A percentile compares a stretch with the other conserved stretches of the same genome.
Evolutionary conservation across 2,797 vertebrate species (phyloP).

Genomic region (Cephalopachus bancanus): DNA sequence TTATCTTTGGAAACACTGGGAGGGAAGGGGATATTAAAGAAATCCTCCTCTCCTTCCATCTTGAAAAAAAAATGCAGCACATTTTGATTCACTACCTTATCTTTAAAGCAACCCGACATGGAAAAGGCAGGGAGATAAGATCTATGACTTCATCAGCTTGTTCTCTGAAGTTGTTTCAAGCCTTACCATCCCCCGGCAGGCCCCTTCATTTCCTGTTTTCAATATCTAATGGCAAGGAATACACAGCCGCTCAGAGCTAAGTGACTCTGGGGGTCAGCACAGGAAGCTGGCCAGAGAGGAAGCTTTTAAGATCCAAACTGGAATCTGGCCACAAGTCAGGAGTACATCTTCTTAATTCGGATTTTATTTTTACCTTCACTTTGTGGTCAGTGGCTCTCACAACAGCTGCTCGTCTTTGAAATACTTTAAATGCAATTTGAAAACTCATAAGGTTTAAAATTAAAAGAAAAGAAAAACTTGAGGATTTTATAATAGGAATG

Average conservation of each 20-base stretch:
- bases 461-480: constrained; percentile 58
- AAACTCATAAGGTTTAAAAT: constrained; percentile 62
- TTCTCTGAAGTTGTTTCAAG: constrained; percentile 85
- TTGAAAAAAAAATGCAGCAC: constrained; percentile 67
- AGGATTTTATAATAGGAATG: constrained; percentile 65
- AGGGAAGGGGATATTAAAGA: constrained; percentile 79
- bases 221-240: constrained; percentile 78
- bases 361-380: constrained; percentile 77
- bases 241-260: constrained; percentile 57
- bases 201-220: constrained; percentile 86
- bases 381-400: constrained; percentile 67
- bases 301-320: constrained; percentile 82
- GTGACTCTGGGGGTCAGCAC: constrained; percentile 70
- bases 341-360: constrained; percentile 70
- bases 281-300: constrained; percentile 79
- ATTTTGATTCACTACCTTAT: constrained; percentile 84
- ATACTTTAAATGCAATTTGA: constrained; percentile 65
- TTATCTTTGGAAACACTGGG: constrained; percentile 81
- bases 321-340: constrained; percentile 74
- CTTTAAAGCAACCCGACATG: constrained; percentile 81
- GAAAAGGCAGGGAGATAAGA: constrained; percentile 82
- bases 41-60: constrained; percentile 78
- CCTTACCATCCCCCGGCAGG: constrained; percentile 75
- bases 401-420: constrained; percentile 66
- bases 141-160: constrained; percentile 85